phyloP scores from a whole-genome alignment of 2,888 invertebrate genomes.

The Chydorus sphaericus region DNA sequence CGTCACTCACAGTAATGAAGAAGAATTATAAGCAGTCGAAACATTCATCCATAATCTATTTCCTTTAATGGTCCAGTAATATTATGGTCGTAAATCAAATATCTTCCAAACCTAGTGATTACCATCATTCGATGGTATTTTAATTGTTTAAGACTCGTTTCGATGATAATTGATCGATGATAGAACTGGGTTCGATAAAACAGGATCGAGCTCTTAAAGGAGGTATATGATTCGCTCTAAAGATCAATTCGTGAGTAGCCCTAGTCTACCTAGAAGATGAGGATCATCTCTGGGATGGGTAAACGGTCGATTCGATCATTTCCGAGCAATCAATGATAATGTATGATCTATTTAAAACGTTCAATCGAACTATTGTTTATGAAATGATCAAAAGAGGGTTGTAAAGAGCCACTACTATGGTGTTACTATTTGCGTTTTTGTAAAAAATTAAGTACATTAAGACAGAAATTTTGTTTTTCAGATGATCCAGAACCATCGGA shows the following conservation, averaged over 20 bases:
- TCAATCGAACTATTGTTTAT: conserved; percentile 36
- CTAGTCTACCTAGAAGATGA: conserved; percentile 45
- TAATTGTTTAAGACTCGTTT: neutral
- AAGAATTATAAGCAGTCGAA: conserved; percentile 54
- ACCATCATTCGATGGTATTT: neutral
- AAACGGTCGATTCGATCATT: conserved; percentile 24
- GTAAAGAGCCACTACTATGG: conserved; percentile 59
- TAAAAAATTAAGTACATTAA: conserved; percentile 66
- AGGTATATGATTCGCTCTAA: conserved; percentile 5
- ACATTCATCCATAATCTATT: conserved; percentile 23
- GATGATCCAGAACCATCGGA: conserved; percentile 34
- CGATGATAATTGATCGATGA: no score
- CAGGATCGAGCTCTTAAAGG: conserved; percentile 47
- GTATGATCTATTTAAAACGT: conserved; percentile 36
- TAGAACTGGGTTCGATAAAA: conserved; percentile 31
- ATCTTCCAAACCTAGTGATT: neutral
- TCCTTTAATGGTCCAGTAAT: conserved; percentile 25
- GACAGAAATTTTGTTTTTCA: conserved; percentile 32
- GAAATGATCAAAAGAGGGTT: conserved; percentile 54
- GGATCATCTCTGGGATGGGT: conserved; percentile 41
- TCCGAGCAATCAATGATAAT: conserved; percentile 41
- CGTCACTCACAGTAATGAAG: no score
- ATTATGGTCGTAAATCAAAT: neutral
- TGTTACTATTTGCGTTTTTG: conserved; percentile 41
- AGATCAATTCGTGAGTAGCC: conserved; percentile 31